Evolutionary conservation across 2,797 vertebrate species (phyloP), one percentile per base, ranked within the genome.

Genomic region (Lagorchestes hirsutus): DNA sequence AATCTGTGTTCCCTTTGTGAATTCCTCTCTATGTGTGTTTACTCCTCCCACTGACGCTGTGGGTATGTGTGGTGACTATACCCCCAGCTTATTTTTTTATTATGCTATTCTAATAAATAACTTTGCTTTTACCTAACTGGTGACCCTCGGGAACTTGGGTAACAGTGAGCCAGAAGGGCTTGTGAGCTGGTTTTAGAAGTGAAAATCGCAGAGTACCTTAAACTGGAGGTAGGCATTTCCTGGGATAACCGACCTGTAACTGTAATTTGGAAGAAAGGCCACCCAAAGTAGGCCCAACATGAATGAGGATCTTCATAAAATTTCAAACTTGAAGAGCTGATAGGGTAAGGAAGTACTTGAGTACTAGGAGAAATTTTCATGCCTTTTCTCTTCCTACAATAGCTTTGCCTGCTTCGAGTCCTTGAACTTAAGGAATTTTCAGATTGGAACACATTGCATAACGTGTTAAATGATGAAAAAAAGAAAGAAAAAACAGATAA

Each of bases 321-420:
- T 97, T 52, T 95, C 87, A 92, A 94, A 95, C 57, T 57, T 74
- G 92, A 6, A 95, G 54, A 82, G 55, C 93, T 96, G 16, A 1
- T 94, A 28, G 93, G 92, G 6, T 55, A 95, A 62, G 13, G 55
- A 96, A 95, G 92, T 27, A 34, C 5, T 91, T 10, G 62, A 92
- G 13, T 56, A 54, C 24, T 95, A 27, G 91, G 56, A 91, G 50
- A 55, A 94, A 87, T 74, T 57, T 57, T 50, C 92, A 95, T 92
- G 40, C 56, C 58, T 96, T 95, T 96, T 29, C 40, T 91, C 22
- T 91, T 0, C 3, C 91, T 9, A 54, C 56, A 87, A 90, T 82
- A 90, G 95, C 92, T 82, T 93, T 92, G 56, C 8, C 57, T 90
- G 91, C 57, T 52, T 90, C 93, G 90, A 40, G 87, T 5, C 52